phyloP scores from a whole-genome alignment of 2,888 invertebrate genomes.

The Eupithecia exiguata region DNA sequence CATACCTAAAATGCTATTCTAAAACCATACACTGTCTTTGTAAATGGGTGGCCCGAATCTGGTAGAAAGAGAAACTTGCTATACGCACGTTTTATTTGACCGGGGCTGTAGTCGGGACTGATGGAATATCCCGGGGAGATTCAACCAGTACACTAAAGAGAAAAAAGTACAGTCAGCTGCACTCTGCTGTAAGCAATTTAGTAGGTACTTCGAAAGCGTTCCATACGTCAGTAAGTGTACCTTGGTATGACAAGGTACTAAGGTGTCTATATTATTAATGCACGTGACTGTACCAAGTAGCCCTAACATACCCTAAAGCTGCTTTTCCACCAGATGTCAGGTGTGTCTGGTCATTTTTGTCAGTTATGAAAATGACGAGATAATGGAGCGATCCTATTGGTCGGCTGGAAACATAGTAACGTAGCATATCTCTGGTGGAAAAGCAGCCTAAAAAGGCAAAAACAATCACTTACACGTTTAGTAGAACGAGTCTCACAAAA shows the following conservation, averaged over 20 bases:
- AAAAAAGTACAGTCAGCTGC: not conserved
- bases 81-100: conserved; percentile 73
- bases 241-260: not conserved
- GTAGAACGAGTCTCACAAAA: not conserved
- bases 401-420: no score
- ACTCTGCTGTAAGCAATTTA: not conserved
- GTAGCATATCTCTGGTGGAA: no score
- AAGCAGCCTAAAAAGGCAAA: no score
- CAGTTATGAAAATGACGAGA: no score
- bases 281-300: not conserved
- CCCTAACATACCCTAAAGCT: not conserved
- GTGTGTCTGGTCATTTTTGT: no score
- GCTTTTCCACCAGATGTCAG: no score
- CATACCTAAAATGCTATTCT: conserved; percentile 56
- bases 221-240: not conserved
- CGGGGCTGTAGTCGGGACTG: conserved; percentile 36
- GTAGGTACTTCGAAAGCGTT: not conserved
- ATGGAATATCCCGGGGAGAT: conserved; percentile 15
- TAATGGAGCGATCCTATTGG: no score
- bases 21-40: conserved; percentile 64
- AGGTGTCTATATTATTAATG: not conserved
- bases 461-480: no score
- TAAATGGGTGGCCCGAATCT: conserved; percentile 82
- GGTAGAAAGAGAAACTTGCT: conserved; percentile 69
- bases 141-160: conserved; percentile 13